Percentiles rank a stretch among this genome's conserved stretches.
phyloP scores from a whole-genome alignment of 2,888 invertebrate genomes.

The Apotomis betuletana region DNA sequence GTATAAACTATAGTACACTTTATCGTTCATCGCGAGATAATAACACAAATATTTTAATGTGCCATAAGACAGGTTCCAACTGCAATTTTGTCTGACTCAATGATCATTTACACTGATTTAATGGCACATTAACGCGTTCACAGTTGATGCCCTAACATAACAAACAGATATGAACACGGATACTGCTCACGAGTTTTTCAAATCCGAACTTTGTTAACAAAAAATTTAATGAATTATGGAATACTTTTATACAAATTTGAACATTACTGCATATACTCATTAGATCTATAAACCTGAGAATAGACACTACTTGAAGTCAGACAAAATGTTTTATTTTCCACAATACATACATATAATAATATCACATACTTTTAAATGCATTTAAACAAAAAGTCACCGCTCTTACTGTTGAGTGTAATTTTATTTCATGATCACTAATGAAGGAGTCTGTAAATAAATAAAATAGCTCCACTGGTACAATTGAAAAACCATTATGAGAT shows the following conservation, averaged over 20 bases:
- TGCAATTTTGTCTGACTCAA: slow-evolving; percentile 81
- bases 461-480: slow-evolving; percentile 79
- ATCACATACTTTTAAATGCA: slow-evolving; percentile 84
- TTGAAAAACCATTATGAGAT: slow-evolving; percentile 82
- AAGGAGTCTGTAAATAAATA: slow-evolving; percentile 76
- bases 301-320: slow-evolving; percentile 80
- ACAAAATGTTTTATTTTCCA: slow-evolving; percentile 78
- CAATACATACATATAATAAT: slow-evolving; percentile 72
- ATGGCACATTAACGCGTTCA: slow-evolving; percentile 71
- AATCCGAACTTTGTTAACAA: slow-evolving; percentile 41
- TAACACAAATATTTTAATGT: slow-evolving; percentile 69
- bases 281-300: slow-evolving; percentile 68
- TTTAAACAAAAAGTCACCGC: slow-evolving; percentile 72
- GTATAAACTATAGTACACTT: slow-evolving; percentile 79
- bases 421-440: slow-evolving; percentile 61
- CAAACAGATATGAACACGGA: slow-evolving; percentile 52
- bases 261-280: slow-evolving; percentile 59
- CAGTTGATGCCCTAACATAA: slow-evolving; percentile 49
- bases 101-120: slow-evolving; percentile 60
- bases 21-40: slow-evolving; percentile 67
- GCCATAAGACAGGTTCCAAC: slow-evolving; percentile 70
- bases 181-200: slow-evolving; percentile 47
- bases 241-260: slow-evolving; percentile 63
- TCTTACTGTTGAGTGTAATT: slow-evolving; percentile 59
- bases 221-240: slow-evolving; percentile 56